A percentile compares a stretch with the other conserved stretches of the same genome.
Conservation (phyloP, 1,140 invertebrate species). For the Cydia fagiglandana region DNA sequence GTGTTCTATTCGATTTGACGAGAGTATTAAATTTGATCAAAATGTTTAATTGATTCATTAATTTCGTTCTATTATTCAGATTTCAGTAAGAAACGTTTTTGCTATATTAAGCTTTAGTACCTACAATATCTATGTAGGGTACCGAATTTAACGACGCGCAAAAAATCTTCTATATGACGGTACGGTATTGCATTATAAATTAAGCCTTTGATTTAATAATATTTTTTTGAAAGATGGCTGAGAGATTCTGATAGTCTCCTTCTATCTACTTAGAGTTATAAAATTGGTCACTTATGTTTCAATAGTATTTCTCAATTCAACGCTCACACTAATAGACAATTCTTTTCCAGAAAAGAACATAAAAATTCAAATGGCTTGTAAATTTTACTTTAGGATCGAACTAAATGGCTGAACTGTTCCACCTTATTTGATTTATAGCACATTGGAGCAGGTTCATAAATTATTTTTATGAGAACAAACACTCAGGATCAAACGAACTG, state of each 20-base stretch:
- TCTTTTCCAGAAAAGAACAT: not conserved
- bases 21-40: not conserved
- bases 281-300: not conserved
- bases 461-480: not conserved
- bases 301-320: not conserved
- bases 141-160: no score
- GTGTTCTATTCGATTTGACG: not conserved
- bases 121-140: no score
- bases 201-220: no score
- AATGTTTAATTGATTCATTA: not conserved
- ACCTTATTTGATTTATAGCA: constrained; percentile 4
- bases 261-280: no score
- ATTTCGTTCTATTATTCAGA: no score
- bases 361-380: not conserved
- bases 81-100: no score
- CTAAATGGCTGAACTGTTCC: not conserved
- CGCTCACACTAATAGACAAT: not conserved
- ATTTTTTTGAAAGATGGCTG: no score
- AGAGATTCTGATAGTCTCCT: no score
- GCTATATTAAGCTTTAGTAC: no score
- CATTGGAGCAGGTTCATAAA: not conserved
- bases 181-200: no score
- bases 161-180: no score
- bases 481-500: not conserved
- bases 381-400: constrained; percentile 2